These are phyloP conservation scores for Rhincodon typus DNA, from an alignment of 2,797 vertebrate species.

Conservation along the genomic window DNA sequence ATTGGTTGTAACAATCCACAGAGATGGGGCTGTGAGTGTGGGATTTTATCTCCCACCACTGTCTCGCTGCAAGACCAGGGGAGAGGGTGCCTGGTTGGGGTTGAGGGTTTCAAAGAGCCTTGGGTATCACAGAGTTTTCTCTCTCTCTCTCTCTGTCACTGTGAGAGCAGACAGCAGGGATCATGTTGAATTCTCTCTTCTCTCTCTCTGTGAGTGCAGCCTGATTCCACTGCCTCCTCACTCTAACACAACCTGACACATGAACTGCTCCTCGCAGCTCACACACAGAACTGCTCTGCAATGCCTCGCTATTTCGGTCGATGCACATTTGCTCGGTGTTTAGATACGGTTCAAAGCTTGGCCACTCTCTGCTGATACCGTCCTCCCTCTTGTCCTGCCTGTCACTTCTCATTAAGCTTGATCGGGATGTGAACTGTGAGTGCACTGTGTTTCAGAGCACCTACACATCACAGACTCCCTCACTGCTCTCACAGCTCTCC, in stretches of 20 bases:
- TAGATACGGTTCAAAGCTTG: constrained; percentile 72
- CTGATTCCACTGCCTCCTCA: constrained; percentile 48
- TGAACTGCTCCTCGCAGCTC: constrained; percentile 54
- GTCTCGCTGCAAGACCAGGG: no score
- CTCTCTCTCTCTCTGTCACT: no score
- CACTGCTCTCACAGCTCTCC: not conserved
- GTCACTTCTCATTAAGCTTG: constrained; percentile 70
- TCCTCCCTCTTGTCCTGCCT: constrained; percentile 74
- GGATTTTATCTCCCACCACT: not conserved
- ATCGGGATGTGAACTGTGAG: constrained; percentile 74
- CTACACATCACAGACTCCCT: constrained; percentile 40
- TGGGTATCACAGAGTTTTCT: not conserved
- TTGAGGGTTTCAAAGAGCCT: not conserved
- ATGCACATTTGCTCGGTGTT: constrained; percentile 87
- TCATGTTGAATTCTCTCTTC: not conserved
- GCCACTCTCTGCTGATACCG: constrained; percentile 85
- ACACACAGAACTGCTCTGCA: constrained; percentile 58
- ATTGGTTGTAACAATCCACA: not conserved
- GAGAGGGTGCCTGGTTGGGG: not conserved
- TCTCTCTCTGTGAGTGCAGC: not conserved
- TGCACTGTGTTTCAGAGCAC: constrained; percentile 56
- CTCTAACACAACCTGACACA: constrained; percentile 59
- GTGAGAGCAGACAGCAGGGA: not conserved
- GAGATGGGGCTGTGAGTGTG: not conserved
- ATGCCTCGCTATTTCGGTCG: constrained; percentile 61